These are phyloP conservation scores for Muscidifurax raptorellus DNA, from an alignment of 1,140 invertebrate species.

Conservation along the genomic window DNA sequence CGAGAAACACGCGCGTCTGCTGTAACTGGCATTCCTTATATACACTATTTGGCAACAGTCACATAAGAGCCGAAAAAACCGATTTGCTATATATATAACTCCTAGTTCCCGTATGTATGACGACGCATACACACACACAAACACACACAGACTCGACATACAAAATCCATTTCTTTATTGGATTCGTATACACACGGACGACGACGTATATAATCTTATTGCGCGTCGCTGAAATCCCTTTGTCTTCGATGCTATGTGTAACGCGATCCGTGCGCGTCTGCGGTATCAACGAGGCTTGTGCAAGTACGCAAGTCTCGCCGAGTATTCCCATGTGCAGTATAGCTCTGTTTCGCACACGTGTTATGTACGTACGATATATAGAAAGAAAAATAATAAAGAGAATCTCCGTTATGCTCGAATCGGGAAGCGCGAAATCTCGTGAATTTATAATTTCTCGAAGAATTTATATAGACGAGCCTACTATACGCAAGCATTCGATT, in stretches of 20 bases:
- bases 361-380: too few species aligned
- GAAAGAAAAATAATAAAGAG: neutral
- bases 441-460: neutral
- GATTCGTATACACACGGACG: neutral
- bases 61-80: neutral
- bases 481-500: neutral
- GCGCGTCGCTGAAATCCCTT: conserved; percentile 15
- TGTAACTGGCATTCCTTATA: too few species aligned
- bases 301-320: conserved; percentile 19
- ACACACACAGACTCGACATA: too few species aligned
- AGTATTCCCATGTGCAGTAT: conserved; percentile 12
- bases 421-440: neutral
- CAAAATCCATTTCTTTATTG: conserved; percentile 41
- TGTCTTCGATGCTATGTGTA: conserved; percentile 3
- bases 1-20: too few species aligned
- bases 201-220: conserved; percentile 25
- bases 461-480: too few species aligned
- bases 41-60: too few species aligned
- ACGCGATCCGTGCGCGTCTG: conserved; percentile 8
- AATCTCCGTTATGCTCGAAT: neutral
- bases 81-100: neutral
- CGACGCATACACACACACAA: too few species aligned
- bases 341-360: neutral
- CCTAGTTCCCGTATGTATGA: neutral
- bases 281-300: neutral